Percentiles rank a stretch among this genome's conserved stretches.
Conservation (phyloP, 30 jellyfish, hydroid and myxozoan genomes). For the Euphysa ruthae region DNA sequence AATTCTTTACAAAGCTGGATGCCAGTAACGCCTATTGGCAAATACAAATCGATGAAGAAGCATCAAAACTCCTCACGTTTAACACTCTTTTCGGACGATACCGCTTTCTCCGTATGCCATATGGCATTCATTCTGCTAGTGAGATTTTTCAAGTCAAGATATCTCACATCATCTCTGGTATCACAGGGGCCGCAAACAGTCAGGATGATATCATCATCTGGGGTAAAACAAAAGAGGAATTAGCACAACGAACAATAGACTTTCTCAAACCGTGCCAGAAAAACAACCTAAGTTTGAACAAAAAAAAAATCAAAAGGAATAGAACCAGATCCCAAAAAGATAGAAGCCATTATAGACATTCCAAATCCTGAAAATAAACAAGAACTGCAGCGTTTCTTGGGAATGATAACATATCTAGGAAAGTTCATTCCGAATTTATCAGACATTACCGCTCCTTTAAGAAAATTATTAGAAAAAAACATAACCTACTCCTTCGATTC, state of each 20-base stretch:
- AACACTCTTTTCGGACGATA: conserved; percentile 68
- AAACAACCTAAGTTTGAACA: too few relatives aligned
- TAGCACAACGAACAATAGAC: too few relatives aligned
- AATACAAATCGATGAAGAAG: too few relatives aligned
- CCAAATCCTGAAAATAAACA: conserved; percentile 62
- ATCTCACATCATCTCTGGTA: conserved; percentile 23
- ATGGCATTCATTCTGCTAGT: conserved; percentile 56
- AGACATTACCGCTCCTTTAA: conserved; percentile 44
- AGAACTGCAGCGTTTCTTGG: too few relatives aligned
- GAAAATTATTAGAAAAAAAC: conserved; percentile 32
- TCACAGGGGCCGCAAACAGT: conserved; percentile 36
- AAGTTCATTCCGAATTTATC: conserved; percentile 55
- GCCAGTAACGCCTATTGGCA: too few relatives aligned
- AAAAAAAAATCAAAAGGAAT: conserved; percentile 55
- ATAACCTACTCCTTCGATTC: conserved; percentile 17
- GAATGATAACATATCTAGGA: too few relatives aligned
- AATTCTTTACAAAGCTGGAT: too few relatives aligned
- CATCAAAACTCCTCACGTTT: too few relatives aligned
- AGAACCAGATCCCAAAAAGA: conserved; percentile 38
- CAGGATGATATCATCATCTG: conserved; percentile 53
- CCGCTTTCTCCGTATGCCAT: conserved; percentile 47
- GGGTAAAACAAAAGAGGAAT: conserved; percentile 31
- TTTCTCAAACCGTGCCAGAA: neutral
- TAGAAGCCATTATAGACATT: conserved; percentile 41
- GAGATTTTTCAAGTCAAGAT: conserved; percentile 35